Base-by-base conservation (phyloP, 2,797 vertebrate species). In the Thunnus albacares region DNA sequence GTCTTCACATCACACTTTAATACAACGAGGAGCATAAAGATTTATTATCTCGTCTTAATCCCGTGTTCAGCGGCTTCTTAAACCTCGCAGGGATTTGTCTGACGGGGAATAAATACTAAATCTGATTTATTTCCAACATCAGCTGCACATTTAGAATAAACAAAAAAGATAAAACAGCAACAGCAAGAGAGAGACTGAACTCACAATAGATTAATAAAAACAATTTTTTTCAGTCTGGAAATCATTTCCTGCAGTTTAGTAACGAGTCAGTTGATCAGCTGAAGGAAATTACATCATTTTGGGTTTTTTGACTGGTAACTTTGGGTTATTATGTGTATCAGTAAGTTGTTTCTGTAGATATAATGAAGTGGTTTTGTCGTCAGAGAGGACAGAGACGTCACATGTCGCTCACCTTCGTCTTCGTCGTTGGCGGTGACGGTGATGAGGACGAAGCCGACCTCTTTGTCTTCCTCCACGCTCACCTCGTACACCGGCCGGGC, bases 391-490 rank as follows among this genome's bases (percentile, higher is more conserved):
- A 22, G 14, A 55, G n/a, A 66, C 49, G 35, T 24, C 33, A 64
- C 14, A 30, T 2, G 14, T 5, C 45, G 79, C 89, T 92, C 90
- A 98, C 97, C 97, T 90, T 97, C 97, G 70, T 98, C 97, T 80
- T 95, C 87, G 60, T 98, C 97, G 68, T 94, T 94, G 89, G 97
- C 97, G 20, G 96, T 96, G 85, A 96, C 95, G 12, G 96, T 98
- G 90, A 97, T 93, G 84, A 98, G 89, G 78, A 95, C 83, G 76
- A 94, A 96, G 79, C 97, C 96, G 55, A 97, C 94, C 77, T 98
- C 97, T 72, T 94, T 92, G 93, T 98, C 97, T 80, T 98, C 97
- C 62, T 97, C 96, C 87, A 97, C 71, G 66, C 95, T 97, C 85
- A 96, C 94, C 85, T 97, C 95, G 43, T 97, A 97, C 65, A 92